phyloP scores from a whole-genome alignment of 37 sponge, comb jelly and placozoan genomes.

The Axinella damicornis region DNA sequence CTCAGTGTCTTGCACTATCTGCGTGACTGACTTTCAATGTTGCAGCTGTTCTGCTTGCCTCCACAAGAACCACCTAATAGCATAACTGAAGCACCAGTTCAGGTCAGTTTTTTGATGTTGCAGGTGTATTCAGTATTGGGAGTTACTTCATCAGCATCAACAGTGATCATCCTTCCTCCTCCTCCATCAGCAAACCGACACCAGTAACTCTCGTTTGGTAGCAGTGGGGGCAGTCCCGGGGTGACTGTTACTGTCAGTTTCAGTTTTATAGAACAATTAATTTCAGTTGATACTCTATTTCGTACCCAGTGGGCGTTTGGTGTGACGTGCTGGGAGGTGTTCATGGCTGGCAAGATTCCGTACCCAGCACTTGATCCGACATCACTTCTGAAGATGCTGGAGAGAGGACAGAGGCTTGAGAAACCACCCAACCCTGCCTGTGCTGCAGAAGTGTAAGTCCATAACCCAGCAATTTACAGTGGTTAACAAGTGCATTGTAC shows the following conservation, averaged over 20 bases:
- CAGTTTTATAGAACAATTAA: no score
- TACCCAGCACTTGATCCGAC: constrained; percentile 40
- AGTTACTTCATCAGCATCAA: constrained; percentile 18
- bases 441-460: constrained; percentile 23
- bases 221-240: constrained; percentile 36
- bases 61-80: no score
- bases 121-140: neutral
- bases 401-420: constrained; percentile 25
- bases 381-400: constrained; percentile 5
- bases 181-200: constrained; percentile 37
- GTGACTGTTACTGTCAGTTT: constrained; percentile 27
- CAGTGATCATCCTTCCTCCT: constrained; percentile 1
- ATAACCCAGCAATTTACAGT: no score
- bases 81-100: no score
- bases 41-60: no score
- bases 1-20: no score
- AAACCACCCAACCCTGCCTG: constrained; percentile 33
- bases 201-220: constrained; percentile 24
- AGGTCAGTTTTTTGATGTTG: constrained; percentile 19
- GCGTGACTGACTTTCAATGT: no score
- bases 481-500: no score
- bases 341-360: constrained; percentile 17
- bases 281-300: no score
- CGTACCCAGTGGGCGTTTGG: constrained; percentile 67
- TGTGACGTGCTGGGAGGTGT: constrained; percentile 55